phyloP scores from a whole-genome alignment of 1,140 invertebrate species.

The Mesaphorura yosii region DNA sequence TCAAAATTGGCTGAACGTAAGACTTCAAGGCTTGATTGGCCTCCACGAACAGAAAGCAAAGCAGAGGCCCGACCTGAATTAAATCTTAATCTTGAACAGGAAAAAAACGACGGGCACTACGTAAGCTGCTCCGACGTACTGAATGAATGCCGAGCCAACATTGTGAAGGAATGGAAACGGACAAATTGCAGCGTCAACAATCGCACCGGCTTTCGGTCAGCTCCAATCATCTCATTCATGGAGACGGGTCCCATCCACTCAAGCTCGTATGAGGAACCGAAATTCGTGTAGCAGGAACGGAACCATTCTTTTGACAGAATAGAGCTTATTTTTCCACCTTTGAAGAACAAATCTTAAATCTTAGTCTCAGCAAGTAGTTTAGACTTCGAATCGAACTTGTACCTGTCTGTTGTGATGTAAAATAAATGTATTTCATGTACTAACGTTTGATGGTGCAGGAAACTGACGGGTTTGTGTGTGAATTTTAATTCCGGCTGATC shows the following conservation, averaged over 20 bases:
- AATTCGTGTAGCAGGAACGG: conserved; percentile 11
- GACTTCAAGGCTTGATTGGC: background rate
- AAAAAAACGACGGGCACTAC: conserved; percentile 12
- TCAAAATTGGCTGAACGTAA: conserved; percentile 5
- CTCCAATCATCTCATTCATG: conserved; percentile 24
- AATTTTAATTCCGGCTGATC: no score
- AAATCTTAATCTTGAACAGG: conserved; percentile 5
- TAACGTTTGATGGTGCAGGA: no score
- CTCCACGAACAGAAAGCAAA: background rate
- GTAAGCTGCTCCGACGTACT: conserved; percentile 25
- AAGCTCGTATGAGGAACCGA: conserved; percentile 7
- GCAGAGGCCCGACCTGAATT: background rate
- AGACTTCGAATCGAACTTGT: no score
- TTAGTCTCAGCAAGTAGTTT: no score
- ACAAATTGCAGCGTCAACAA: background rate
- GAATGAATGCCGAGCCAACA: conserved; percentile 23
- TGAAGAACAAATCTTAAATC: no score
- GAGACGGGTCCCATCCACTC: background rate
- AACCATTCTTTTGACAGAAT: no score
- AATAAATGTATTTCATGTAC: no score
- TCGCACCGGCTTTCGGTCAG: conserved; percentile 19
- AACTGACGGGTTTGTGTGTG: no score
- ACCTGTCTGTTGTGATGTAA: no score
- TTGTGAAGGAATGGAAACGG: conserved; percentile 19
- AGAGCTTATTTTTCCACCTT: no score